These are phyloP conservation scores for Eubasilissa splendida DNA, from an alignment of 2,888 invertebrate genomes.

Conservation along the genomic window DNA sequence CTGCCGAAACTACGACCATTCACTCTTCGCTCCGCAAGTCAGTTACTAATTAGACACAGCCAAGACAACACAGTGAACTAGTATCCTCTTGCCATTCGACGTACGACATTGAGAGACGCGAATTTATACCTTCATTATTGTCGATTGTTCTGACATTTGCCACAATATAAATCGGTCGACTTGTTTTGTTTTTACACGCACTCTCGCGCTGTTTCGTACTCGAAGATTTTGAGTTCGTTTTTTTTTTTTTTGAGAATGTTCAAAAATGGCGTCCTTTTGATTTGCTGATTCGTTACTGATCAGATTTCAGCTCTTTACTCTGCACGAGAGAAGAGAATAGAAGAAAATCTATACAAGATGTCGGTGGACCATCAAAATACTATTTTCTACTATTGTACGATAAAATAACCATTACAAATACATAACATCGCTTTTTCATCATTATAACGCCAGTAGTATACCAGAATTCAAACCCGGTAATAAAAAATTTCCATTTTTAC, in stretches of 20 bases:
- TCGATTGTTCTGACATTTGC: too few species aligned
- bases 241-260: slow-evolving; percentile 20
- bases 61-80: too few species aligned
- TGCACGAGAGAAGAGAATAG: slow-evolving; percentile 9
- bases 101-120: too few species aligned
- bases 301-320: neutral
- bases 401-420: slow-evolving; percentile 44
- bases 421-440: neutral
- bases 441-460: neutral
- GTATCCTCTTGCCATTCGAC: too few species aligned
- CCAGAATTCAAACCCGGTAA: slow-evolving; percentile 1
- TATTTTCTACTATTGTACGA: slow-evolving; percentile 54
- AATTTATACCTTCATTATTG: too few species aligned
- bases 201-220: neutral
- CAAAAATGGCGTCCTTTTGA: slow-evolving; percentile 30
- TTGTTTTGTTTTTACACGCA: neutral
- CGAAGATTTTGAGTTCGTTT: neutral
- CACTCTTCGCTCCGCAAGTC: too few species aligned
- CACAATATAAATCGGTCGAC: neutral
- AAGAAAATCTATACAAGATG: slow-evolving; percentile 44
- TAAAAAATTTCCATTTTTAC: neutral
- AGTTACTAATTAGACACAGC: too few species aligned
- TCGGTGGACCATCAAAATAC: slow-evolving; percentile 46
- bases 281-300: slow-evolving; percentile 14
- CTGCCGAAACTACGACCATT: too few species aligned